Base-by-base conservation (phyloP, 2,888 invertebrate species). In the Alviniconcha strummeri region DNA sequence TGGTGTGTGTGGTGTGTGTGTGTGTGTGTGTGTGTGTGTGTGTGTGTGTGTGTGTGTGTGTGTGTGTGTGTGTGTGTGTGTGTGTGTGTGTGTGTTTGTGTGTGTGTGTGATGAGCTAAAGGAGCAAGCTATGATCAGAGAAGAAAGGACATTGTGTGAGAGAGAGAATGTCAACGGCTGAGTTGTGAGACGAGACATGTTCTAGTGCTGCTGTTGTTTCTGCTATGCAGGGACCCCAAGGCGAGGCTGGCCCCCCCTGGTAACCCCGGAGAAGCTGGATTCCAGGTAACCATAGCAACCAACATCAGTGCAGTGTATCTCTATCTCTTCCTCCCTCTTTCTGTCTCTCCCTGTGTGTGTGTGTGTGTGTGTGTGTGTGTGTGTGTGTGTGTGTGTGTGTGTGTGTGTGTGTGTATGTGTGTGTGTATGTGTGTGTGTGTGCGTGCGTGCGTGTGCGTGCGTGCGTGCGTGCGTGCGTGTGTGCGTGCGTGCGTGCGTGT, bases 231-330 rank as follows among this genome's bases (percentile, higher is more conserved):
- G 91, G 91, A 64, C 84, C 88, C 84, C 88, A 86, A 84, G 90
- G 89, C 71, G 90, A 88, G 83, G 85, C 88, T 64, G 92, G 92
- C 57, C 77, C 85, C 85, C 1, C 74, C 88, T 9, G 92, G 91
- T 36, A 76, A 56, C 56, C 86, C 88, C 52, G 91, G 91, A 78
- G 89, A 90, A 55, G 84, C 88, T 74, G 91, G 91, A 67, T 87
- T 88, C 84, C 87, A 87, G 84, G 90, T 89, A 82, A 84, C 81
- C 36, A 36, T 36, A 36, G 36, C 36, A 36, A 1, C n/a, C 64
- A 13, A 15, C 15, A 9, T 15, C 15, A 4, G 11, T 64, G 64
- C 64, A 13, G 64, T 15, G 11, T 69, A 7, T 69, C 69, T 36
- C 11, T 19, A n/a, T 6, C 5, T 72, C 13, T 72, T 19, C 8